Evolutionary conservation across 2,888 invertebrate genomes (phyloP), one percentile per base, ranked within the genome.

Genomic region (Harpalus rubripes): DNA sequence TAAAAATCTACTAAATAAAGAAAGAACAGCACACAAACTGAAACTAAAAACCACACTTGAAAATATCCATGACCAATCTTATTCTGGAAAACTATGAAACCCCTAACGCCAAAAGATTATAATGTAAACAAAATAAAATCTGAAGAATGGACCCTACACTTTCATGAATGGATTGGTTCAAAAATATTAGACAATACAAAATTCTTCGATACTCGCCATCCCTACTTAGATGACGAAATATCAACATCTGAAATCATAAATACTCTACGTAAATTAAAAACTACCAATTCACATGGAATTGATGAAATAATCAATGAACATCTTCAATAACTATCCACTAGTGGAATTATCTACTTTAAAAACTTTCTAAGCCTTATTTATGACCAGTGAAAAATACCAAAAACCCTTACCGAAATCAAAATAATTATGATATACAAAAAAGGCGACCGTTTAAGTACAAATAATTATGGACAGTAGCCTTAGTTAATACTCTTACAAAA

Each of bases 241-340:
- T 52, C 76, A 41, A 4, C 39, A 16, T 41, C 56, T n/a, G 76
- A 76, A 76, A 41, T 76, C 22, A 76, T 16, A n/a, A 12, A 18
- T 76, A 12, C 44, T 2, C 41, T 76, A 76, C 4, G 22, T 18
- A 76, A 22, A 7, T 16, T 63, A 1, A 81, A 81, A 63, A 5
- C 61, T 22, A 22, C 15, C 4, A 81, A 81, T 26, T 18, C 81
- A 32, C 65, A 65, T 22, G 81, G 81, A 18, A 18, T 22, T 22
- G 63, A 81, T 16, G 41, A 16, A 63, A 81, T 81, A 32, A n/a
- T 44, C 15, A 81, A 81, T 16, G 81, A 81, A 15, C 59, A 58
- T 1, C 63, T 81, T 63, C 52, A 65, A 18, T 26, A 59, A 32
- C n/a, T 65, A 59, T 32, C 65, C 1, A 61, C 16, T 81, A 26